phyloP scores from a whole-genome alignment of 2,797 vertebrate species.

The Lateolabrax maculatus region DNA sequence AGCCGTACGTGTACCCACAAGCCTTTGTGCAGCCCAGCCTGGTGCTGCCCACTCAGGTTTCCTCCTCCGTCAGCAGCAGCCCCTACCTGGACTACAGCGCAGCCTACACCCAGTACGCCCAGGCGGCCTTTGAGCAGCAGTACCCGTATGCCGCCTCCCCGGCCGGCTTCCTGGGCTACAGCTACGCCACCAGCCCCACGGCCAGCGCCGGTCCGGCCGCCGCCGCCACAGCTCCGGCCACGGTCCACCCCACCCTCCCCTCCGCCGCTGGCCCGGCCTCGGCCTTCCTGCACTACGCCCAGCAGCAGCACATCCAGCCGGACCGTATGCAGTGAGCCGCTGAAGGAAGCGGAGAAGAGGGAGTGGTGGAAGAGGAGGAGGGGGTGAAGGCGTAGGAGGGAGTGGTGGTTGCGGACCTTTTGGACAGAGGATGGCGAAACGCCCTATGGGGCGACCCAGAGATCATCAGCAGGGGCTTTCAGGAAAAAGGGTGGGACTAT shows the following conservation, averaged over 20 bases:
- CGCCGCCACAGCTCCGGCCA: constrained; percentile 78
- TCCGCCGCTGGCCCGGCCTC: constrained; percentile 76
- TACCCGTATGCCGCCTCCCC: constrained; percentile 94
- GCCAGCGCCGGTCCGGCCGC: constrained; percentile 65
- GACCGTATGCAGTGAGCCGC: constrained; percentile 93
- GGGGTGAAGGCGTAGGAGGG: not conserved
- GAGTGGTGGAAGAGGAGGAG: not conserved
- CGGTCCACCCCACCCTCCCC: constrained; percentile 84
- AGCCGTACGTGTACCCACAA: constrained; percentile 93
- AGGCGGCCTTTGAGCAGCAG: constrained; percentile 92
- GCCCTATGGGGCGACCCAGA: constrained; percentile 39
- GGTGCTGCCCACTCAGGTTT: constrained; percentile 91
- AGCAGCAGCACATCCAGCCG: constrained; percentile 91
- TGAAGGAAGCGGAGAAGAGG: not conserved
- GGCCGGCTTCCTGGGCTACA: constrained; percentile 88
- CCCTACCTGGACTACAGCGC: constrained; percentile 93
- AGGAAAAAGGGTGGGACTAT: constrained; percentile 78
- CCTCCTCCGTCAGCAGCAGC: constrained; percentile 88
- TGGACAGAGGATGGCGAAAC: constrained; percentile 52
- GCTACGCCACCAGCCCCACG: constrained; percentile 87
- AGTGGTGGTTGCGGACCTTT: constrained; percentile 20
- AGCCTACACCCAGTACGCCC: constrained; percentile 91
- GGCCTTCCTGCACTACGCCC: constrained; percentile 92
- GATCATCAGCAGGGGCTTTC: constrained; percentile 68
- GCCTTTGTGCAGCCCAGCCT: constrained; percentile 93